Evolutionary conservation across 2,797 vertebrate genomes (phyloP).

Genomic region (Tauraco hartlaubi): DNA sequence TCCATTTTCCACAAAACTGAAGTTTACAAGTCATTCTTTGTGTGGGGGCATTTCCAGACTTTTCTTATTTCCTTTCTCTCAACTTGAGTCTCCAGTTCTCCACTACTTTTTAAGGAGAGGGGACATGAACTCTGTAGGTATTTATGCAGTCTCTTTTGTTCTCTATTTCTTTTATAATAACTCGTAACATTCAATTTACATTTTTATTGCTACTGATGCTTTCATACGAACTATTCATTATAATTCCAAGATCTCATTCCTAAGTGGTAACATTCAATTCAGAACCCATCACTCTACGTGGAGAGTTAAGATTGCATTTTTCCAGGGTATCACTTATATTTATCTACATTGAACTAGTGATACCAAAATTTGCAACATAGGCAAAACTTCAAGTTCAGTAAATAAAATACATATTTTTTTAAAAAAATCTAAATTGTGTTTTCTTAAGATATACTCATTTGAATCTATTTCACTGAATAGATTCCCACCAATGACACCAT

Average conservation of each 20-base stretch:
- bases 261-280: background rate
- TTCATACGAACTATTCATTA: constrained; percentile 38
- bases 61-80: background rate
- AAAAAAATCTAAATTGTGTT: background rate
- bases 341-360: background rate
- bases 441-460: background rate
- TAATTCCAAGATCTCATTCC: constrained; percentile 37
- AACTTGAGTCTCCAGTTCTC: background rate
- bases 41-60: background rate
- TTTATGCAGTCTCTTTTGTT: constrained; percentile 39
- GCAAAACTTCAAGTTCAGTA: background rate
- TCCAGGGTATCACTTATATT: background rate
- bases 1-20: background rate
- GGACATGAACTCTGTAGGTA: background rate
- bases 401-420: background rate
- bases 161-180: constrained; percentile 43
- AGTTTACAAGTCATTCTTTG: background rate
- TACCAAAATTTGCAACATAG: background rate
- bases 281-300: background rate
- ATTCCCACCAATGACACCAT: background rate
- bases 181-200: constrained; percentile 61
- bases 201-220: constrained; percentile 61
- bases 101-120: background rate
- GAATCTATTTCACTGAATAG: background rate
- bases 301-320: constrained; percentile 8